Percentiles rank a stretch among this genome's conserved stretches.
Conservation (phyloP, 2,888 invertebrate species). For the Seira ritae region DNA sequence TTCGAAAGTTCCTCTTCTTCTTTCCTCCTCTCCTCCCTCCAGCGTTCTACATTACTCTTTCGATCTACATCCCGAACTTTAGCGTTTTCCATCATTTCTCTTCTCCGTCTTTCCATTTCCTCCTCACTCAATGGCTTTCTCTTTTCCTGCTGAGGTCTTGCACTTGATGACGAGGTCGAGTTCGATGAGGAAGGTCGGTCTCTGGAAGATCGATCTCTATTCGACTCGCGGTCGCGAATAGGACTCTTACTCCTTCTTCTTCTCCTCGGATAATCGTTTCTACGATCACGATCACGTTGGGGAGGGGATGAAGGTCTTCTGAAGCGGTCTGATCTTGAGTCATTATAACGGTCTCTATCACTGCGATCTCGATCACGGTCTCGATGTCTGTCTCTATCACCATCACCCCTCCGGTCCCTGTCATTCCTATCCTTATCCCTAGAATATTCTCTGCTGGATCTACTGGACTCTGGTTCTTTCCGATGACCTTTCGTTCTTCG, state of each 20-base stretch:
- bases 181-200: conserved; percentile 12
- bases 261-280: not conserved
- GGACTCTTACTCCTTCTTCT: conserved; percentile 44
- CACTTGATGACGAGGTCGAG: conserved; percentile 19
- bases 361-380: conserved; percentile 14
- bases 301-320: conserved; percentile 8
- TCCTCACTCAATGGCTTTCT: conserved; percentile 76
- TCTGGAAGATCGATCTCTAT: not conserved
- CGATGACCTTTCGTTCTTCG: conserved; percentile 52
- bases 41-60: conserved; percentile 75
- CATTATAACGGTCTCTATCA: not conserved
- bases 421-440: conserved; percentile 27
- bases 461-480: not conserved
- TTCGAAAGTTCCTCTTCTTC: conserved; percentile 74
- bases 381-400: conserved; percentile 25
- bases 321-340: not conserved
- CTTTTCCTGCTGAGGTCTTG: not conserved
- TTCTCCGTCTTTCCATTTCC: conserved; percentile 83
- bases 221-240: not conserved
- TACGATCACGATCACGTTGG: conserved; percentile 2
- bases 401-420: conserved; percentile 13
- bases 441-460: conserved; percentile 10
- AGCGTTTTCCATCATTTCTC: conserved; percentile 91
- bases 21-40: conserved; percentile 75
- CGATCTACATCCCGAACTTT: conserved; percentile 77